phyloP scores from a whole-genome alignment of 2,113 vertebrate species.

The Hymenochirus boettgeri region DNA sequence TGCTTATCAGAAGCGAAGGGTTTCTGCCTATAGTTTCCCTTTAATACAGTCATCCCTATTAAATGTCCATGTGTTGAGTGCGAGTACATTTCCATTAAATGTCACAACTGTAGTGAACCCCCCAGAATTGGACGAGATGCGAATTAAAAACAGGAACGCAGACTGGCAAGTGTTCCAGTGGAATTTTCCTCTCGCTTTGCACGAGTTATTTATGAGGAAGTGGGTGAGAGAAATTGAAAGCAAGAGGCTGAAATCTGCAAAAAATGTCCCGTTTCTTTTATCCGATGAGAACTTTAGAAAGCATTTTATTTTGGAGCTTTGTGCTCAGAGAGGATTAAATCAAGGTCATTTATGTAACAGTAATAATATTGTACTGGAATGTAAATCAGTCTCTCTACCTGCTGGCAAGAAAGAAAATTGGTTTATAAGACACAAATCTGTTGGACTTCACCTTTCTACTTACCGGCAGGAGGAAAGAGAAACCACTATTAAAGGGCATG shows the following conservation, averaged over 20 bases:
- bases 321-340: constrained; percentile 22
- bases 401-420: no score
- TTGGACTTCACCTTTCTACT: no score
- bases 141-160: neutral
- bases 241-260: constrained; percentile 13
- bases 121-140: neutral
- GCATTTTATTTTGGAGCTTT: constrained; percentile 9
- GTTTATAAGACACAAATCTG: no score
- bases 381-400: no score
- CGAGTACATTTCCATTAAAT: no score
- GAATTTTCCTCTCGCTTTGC: constrained; percentile 29
- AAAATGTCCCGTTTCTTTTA: neutral
- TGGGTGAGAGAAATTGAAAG: constrained; percentile 10
- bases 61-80: no score
- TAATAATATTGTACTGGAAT: constrained; percentile 12
- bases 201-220: constrained; percentile 24
- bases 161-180: neutral
- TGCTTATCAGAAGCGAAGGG: no score
- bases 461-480: no score
- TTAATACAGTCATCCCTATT: no score
- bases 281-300: constrained; percentile 6
- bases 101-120: no score
- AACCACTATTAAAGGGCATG: no score
- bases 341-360: constrained; percentile 21
- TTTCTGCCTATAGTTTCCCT: no score